Evolutionary conservation across 2,888 invertebrate genomes (phyloP), one percentile per base, ranked within the genome.

Genomic region (Leptinotarsa juncta): DNA sequence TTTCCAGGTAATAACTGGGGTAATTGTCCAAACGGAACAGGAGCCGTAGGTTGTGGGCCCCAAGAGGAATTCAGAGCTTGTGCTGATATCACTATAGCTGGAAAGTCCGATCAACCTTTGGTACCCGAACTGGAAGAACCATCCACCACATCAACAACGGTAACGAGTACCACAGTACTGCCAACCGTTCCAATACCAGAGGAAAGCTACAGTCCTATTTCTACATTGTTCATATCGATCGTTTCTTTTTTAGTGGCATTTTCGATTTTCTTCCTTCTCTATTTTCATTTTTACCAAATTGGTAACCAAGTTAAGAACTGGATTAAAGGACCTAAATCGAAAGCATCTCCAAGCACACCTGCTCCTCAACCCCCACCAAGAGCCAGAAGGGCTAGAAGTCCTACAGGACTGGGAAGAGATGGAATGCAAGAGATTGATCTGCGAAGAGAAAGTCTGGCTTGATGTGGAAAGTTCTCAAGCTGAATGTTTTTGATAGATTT

Each of bases 61-160:
- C 96, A 96, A 85, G 96, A 96, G 85, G 95, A 96, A 84, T 96
- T 96, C 84, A 90, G 96, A 23, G 94, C 95, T 0, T 96, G 96
- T 81, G 93, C 96, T 0, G 96, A 96, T 83, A 92, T 96, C 65
- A 90, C 93, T 18, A 92, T 96, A 55, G 92, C 92, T 3, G 92
- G 91, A 73, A 87, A 88, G 71, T 79, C 81, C 15, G 89, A 89
- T 66, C 84, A 86, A 66, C 90, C 90, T 7, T 89, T 90, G 82
- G 89, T 90, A 0, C 83, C 89, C 18, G 75, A 76, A 62, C 71
- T 74, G 10, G 78, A 80, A 60, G 80, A 79, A 67, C 72, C 74
- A 7, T 32, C 57, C 16, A 88, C 89, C 50, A 77, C 74, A 62
- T 83, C 86, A 89, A 84, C 87, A 90, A 73, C 68, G 62, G 75